phyloP scores from a whole-genome alignment of 2,888 invertebrate species.

The Amphiduros pacificus region DNA sequence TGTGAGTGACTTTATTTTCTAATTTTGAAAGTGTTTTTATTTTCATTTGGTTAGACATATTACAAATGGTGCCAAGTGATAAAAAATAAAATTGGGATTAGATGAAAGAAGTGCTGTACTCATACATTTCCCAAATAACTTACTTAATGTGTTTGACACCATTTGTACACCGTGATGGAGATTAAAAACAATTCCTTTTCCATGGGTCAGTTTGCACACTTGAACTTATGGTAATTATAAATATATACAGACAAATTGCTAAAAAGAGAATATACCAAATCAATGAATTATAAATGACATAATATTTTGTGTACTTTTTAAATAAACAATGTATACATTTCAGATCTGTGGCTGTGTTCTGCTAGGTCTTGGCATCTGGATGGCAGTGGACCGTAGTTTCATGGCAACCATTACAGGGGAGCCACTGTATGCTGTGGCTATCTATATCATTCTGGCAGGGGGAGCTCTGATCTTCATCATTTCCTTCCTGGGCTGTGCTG shows the following conservation, averaged over 20 bases:
- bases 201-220: neutral
- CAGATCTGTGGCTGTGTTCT: slow-evolving; percentile 51
- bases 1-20: slow-evolving; percentile 14
- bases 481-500: slow-evolving; percentile 88
- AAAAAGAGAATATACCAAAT: neutral
- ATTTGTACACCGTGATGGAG: too few species aligned
- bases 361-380: slow-evolving; percentile 81
- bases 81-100: too few species aligned
- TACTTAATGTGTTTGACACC: too few species aligned
- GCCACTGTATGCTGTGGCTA: slow-evolving; percentile 83
- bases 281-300: neutral
- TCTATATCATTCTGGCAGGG: slow-evolving; percentile 80
- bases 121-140: too few species aligned
- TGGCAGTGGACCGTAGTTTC: slow-evolving; percentile 80
- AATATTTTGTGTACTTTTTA: neutral
- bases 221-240: neutral
- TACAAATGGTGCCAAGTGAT: too few species aligned
- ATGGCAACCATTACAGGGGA: slow-evolving; percentile 83
- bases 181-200: too few species aligned
- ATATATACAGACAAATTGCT: neutral
- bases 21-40: neutral
- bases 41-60: neutral
- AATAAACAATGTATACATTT: neutral
- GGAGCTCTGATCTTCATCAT: slow-evolving; percentile 80
- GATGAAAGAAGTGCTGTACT: too few species aligned